A percentile compares a stretch with the other conserved stretches of the same genome.
These are phyloP conservation scores for Chelonus formosanus DNA, from an alignment of 2,888 invertebrate species.

Conservation along the genomic window DNA sequence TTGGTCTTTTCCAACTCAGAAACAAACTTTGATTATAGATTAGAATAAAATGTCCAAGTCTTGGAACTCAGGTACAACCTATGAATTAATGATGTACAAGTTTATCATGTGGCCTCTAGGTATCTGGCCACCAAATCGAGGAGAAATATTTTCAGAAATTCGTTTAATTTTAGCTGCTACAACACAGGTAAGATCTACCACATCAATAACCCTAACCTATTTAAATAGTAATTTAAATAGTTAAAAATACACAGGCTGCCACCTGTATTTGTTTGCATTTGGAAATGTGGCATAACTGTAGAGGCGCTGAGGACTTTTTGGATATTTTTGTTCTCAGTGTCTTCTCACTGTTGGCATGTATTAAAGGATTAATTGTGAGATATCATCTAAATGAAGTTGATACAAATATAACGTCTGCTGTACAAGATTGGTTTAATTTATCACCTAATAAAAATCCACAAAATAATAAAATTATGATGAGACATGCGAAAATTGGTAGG, in stretches of 20 bases:
- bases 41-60: conserved; percentile 25
- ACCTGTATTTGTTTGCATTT: conserved; percentile 40
- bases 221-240: no score
- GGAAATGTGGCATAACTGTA: conserved; percentile 45
- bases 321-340: conserved; percentile 46
- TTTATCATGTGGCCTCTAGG: conserved; percentile 44
- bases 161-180: conserved; percentile 39
- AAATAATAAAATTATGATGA: conserved; percentile 42
- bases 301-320: conserved; percentile 44
- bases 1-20: no score
- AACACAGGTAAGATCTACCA: conserved; percentile 35
- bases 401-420: conserved; percentile 39
- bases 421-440: conserved; percentile 44
- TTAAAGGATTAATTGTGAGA: conserved; percentile 47
- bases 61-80: conserved; percentile 40
- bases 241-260: conserved; percentile 37
- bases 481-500: conserved; percentile 44
- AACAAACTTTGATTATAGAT: no score
- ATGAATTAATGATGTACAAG: conserved; percentile 41
- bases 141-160: conserved; percentile 37
- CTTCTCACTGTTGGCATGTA: conserved; percentile 45
- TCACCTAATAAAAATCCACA: conserved; percentile 33
- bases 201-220: no score
- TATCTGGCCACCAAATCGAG: conserved; percentile 40
- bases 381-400: conserved; percentile 42